Percentiles rank a stretch among this genome's conserved stretches.
These are phyloP conservation scores for Heliconius eleuchia DNA, from an alignment of 1,140 invertebrate genomes.

Conservation along the genomic window DNA sequence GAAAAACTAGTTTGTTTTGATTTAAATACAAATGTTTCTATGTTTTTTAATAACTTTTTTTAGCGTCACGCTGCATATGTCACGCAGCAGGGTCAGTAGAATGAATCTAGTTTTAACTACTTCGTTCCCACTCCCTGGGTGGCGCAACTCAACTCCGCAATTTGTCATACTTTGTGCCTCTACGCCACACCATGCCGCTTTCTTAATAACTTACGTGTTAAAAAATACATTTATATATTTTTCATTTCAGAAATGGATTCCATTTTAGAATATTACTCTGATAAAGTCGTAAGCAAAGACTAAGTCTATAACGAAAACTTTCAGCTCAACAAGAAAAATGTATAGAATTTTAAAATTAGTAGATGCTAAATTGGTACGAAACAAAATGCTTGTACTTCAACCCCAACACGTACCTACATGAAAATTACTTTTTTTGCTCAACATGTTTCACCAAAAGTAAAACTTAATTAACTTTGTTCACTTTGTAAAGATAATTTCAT, in stretches of 20 bases:
- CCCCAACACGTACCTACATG: not conserved
- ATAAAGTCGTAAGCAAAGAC: too few species aligned
- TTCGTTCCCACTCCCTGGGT: too few species aligned
- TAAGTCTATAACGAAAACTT: too few species aligned
- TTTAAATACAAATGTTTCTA: slow-evolving; percentile 1
- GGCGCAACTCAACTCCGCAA: too few species aligned
- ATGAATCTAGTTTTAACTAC: too few species aligned
- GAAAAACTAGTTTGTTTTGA: slow-evolving; percentile 3
- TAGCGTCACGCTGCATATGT: too few species aligned
- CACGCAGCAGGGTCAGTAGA: too few species aligned
- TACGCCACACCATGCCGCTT: not conserved
- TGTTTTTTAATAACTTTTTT: not conserved
- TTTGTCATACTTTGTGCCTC: too few species aligned
- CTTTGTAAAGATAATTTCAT: slow-evolving; percentile 11
- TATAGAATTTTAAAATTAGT: not conserved
- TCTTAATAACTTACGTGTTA: not conserved
- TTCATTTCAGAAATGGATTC: too few species aligned
- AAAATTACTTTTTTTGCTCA: slow-evolving; percentile 3
- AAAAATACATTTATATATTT: too few species aligned
- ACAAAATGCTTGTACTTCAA: not conserved
- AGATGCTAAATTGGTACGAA: not conserved
- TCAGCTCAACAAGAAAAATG: too few species aligned
- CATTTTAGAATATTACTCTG: too few species aligned
- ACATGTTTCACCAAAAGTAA: not conserved
- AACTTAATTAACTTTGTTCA: slow-evolving; percentile 4